A percentile compares a stretch with the other conserved stretches of the same genome.
Evolutionary conservation across 1,140 invertebrate genomes (phyloP).

Genomic region (Capitella teleta): DNA sequence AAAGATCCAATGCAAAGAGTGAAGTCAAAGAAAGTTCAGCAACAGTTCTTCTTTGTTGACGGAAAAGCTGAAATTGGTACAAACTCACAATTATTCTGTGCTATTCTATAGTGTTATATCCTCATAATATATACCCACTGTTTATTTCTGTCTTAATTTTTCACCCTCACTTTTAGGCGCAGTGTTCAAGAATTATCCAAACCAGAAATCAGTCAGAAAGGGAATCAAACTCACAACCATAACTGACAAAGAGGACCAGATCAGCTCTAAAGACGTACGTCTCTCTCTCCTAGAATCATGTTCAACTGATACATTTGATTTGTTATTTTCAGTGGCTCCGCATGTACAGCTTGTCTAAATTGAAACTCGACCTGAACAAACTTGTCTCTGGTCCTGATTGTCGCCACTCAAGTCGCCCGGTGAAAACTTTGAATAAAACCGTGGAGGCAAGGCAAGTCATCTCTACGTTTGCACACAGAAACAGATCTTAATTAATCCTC

Average conservation of each 20-base stretch:
- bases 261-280: constrained; percentile 39
- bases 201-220: constrained; percentile 28
- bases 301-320: not conserved
- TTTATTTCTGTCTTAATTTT: too few species aligned
- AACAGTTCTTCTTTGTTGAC: constrained; percentile 31
- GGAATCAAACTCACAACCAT: constrained; percentile 22
- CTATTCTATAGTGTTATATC: too few species aligned
- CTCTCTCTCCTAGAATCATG: too few species aligned
- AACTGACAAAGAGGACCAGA: constrained; percentile 31
- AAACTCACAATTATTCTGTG: not conserved
- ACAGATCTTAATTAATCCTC: not conserved
- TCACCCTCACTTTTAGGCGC: too few species aligned
- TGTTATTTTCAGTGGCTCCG: constrained; percentile 32
- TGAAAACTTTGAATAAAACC: constrained; percentile 34
- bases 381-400: constrained; percentile 39
- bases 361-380: constrained; percentile 37
- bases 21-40: constrained; percentile 8
- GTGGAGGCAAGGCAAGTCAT: constrained; percentile 36
- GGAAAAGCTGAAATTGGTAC: constrained; percentile 16
- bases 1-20: constrained; percentile 31
- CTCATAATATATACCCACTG: too few species aligned
- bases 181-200: constrained; percentile 29
- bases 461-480: not conserved
- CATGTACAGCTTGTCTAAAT: constrained; percentile 33
- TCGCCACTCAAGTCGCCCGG: constrained; percentile 32